These are phyloP conservation scores for Ochotona curzoniae DNA, from an alignment of 2,113 vertebrate species.

Conservation along the genomic window DNA sequence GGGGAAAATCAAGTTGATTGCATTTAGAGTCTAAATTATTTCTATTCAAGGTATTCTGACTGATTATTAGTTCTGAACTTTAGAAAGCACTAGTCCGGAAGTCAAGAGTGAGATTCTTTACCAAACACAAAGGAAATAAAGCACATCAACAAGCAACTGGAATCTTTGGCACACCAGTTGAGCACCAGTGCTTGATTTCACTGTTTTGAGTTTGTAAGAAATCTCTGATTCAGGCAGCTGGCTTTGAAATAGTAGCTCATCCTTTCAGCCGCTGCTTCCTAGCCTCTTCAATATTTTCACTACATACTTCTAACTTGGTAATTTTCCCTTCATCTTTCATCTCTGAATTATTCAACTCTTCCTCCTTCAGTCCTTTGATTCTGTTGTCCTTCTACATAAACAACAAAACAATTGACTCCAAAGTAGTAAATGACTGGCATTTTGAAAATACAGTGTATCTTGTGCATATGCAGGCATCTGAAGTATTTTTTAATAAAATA, in stretches of 20 bases:
- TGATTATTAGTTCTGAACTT: slow-evolving; percentile 52
- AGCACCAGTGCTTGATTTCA: slow-evolving; percentile 56
- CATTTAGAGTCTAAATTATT: not conserved
- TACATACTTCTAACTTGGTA: slow-evolving; percentile 59
- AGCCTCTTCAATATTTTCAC: slow-evolving; percentile 59
- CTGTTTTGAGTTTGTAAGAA: slow-evolving; percentile 57
- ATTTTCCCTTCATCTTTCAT: slow-evolving; percentile 71
- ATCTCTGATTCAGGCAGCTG: slow-evolving; percentile 63
- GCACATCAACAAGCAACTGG: slow-evolving; percentile 53
- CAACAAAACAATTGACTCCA: slow-evolving; percentile 26
- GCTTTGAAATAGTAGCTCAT: slow-evolving; percentile 68
- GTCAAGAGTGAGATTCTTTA: slow-evolving; percentile 66
- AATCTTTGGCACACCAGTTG: slow-evolving; percentile 52
- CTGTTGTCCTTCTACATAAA: slow-evolving; percentile 47
- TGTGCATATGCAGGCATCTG: slow-evolving; percentile 18
- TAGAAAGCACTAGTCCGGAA: slow-evolving; percentile 39
- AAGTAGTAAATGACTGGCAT: slow-evolving; percentile 46
- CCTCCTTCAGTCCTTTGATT: slow-evolving; percentile 58
- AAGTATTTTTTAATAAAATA: not conserved
- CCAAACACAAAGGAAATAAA: slow-evolving; percentile 66
- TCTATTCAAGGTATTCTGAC: not conserved
- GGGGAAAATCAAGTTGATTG: slow-evolving; percentile 37
- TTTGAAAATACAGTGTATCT: slow-evolving; percentile 36
- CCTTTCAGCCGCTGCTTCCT: slow-evolving; percentile 54
- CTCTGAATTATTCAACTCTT: slow-evolving; percentile 47